Base-by-base conservation (phyloP, 2,797 vertebrate species). In the Molothrus aeneus region DNA sequence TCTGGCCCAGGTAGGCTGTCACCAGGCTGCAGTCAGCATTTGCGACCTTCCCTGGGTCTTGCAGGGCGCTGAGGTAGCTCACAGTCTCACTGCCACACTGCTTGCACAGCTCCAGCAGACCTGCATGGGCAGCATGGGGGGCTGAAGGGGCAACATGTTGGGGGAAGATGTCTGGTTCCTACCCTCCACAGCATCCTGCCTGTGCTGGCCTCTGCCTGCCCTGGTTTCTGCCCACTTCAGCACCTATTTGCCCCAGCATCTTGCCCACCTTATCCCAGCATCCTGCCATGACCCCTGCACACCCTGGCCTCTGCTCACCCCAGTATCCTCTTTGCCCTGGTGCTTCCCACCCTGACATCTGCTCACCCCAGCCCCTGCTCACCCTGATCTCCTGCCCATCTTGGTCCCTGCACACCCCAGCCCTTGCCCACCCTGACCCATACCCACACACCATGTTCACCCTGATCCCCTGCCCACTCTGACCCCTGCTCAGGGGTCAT, bases 81-180 rank as follows among this genome's bases (percentile, higher is more conserved):
- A 99, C 93, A 10, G 98, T 98, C 92, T 99, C 98, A 1, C 95
- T 94, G 31, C 99, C 98, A 7, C 98, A 99, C 34, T 97, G 93
- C 97, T 98, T 99, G 95, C 99, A 99, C 25, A 98, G 97, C 88
- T 99, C 98, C 9, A 98, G 98, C 95, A 99, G 97, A 42, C 97
- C 99, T 99, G 97, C 1, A 0, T 1, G 26, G 64, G 59, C 63
- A 92, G 7, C 87, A 68, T 3, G 2, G 31, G 2, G 14, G 48
- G 17, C 45, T 61, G 54, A 47, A 40, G 21, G 11, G 9, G 10
- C 11, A 3, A 4, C 11, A 25, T 0, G 0, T 1, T 2, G 34
- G 7, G 5, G 65, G 13, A 31, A 57, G 17, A 9, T 19, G 4
- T 47, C n/a, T 17, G 12, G 8, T 19, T 75, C 31, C 66, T 47